These are phyloP conservation scores for Ahaetulla prasina DNA, from an alignment of 2,113 vertebrate genomes.

Conservation along the genomic window DNA sequence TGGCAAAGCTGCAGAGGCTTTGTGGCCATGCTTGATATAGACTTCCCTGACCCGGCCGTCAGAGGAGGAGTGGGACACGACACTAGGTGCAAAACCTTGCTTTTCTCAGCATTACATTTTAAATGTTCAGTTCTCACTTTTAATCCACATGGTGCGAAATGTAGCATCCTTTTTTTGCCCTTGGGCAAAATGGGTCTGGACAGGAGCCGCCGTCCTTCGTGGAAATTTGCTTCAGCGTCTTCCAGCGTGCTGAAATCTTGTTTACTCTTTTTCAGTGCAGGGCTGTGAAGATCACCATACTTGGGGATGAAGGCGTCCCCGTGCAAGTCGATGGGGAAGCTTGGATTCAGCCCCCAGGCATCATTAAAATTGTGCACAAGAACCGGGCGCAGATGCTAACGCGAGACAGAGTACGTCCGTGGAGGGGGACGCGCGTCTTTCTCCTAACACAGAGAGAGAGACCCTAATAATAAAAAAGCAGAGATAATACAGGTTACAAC, in stretches of 20 bases:
- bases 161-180: slow-evolving; percentile 20
- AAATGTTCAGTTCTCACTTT: slow-evolving; percentile 24
- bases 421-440: background rate
- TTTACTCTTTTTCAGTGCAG: slow-evolving; percentile 79
- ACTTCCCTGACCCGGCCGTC: no score
- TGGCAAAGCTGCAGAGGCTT: no score
- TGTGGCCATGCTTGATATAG: no score
- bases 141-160: background rate
- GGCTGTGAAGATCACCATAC: slow-evolving; percentile 95
- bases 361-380: slow-evolving; percentile 97
- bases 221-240: slow-evolving; percentile 13
- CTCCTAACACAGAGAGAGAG: background rate
- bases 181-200: slow-evolving; percentile 1
- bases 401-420: slow-evolving; percentile 85
- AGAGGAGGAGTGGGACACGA: no score
- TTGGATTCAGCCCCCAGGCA: slow-evolving; percentile 94
- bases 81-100: no score
- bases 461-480: background rate
- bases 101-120: no score
- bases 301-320: slow-evolving; percentile 94
- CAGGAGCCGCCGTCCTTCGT: slow-evolving; percentile 17
- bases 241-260: slow-evolving; percentile 17
- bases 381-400: slow-evolving; percentile 98
- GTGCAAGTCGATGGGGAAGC: slow-evolving; percentile 97
- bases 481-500: no score